Evolutionary conservation across 2,888 invertebrate species (phyloP), one percentile per base, ranked within the genome.

Genomic region (Scaptomyza polygonia): DNA sequence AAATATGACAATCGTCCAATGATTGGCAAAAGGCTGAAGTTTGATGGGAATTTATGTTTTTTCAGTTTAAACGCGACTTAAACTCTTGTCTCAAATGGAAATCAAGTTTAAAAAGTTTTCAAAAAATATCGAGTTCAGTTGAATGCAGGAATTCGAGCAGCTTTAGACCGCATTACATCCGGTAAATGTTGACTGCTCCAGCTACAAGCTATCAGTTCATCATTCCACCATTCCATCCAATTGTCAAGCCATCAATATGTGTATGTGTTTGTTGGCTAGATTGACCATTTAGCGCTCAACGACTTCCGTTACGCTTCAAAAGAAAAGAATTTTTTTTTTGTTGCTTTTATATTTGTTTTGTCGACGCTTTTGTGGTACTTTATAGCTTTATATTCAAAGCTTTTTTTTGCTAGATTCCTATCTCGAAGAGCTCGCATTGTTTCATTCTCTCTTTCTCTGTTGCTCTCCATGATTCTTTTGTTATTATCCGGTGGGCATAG

Each of bases 201-300:
- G 11, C 43, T 18, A 43, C 40, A 63, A 63, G 27, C 48, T 56
- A 42, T 27, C 45, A 45, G 11, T 14, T 9, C 3, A 32, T 12
- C 48, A 55, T 49, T 64, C 42, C 30, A 8, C 29, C 62, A 27
- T 49, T 21, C n/a, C 27, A 30, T 29, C 54, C 34, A 44, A 11
- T 1, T 21, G 29, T 53, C 25, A 54, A 30, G 7, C 7, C 39
- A 29, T 42, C 65, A 39, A n/a, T n/a, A n/a, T n/a, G n/a, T n/a
- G n/a, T n/a, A n/a, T n/a, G n/a, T n/a, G n/a, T n/a, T n/a, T n/a
- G n/a, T n/a, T n/a, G n/a, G n/a, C n/a, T n/a, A n/a, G 77, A 16
- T 77, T 87, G 87, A 85, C 82, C 85, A 87, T 87, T 82, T 82
- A 82, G 64, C 58, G 69, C 79, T 87, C 70, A 71, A 87, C 86